These are phyloP conservation scores for Grammomys surdaster DNA, from an alignment of 2,113 vertebrate species.

Conservation along the genomic window DNA sequence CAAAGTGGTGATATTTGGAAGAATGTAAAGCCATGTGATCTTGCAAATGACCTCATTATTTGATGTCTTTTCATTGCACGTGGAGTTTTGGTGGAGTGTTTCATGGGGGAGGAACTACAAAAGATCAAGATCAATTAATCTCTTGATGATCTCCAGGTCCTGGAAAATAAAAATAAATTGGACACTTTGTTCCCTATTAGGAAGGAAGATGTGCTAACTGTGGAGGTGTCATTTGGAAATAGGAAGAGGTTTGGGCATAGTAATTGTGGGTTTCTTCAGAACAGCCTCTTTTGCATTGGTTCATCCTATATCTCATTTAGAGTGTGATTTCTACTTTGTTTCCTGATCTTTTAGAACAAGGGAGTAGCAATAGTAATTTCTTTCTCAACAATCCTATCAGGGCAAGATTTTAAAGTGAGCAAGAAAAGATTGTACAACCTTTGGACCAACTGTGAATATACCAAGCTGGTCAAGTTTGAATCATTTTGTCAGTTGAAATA, in stretches of 20 bases:
- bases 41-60: not conserved
- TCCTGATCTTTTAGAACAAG: not conserved
- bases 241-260: not conserved
- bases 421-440: slow-evolving; percentile 12
- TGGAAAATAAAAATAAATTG: slow-evolving; percentile 61
- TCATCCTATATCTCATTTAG: slow-evolving; percentile 16
- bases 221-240: slow-evolving; percentile 51
- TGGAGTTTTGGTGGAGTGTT: not conserved
- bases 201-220: slow-evolving; percentile 50
- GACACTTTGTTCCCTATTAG: not conserved
- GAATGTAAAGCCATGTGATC: not conserved
- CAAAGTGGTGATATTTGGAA: not conserved
- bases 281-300: not conserved
- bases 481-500: not conserved
- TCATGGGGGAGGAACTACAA: not conserved
- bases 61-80: not conserved
- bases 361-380: not conserved
- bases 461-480: not conserved
- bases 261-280: not conserved
- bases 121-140: slow-evolving; percentile 27
- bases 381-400: not conserved
- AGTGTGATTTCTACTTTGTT: slow-evolving; percentile 40
- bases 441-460: not conserved
- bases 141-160: not conserved
- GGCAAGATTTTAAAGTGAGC: not conserved